Percentiles rank a stretch among this genome's conserved stretches.
These are phyloP conservation scores for Diaperis boleti DNA, from an alignment of 2,888 invertebrate genomes.

Conservation along the genomic window DNA sequence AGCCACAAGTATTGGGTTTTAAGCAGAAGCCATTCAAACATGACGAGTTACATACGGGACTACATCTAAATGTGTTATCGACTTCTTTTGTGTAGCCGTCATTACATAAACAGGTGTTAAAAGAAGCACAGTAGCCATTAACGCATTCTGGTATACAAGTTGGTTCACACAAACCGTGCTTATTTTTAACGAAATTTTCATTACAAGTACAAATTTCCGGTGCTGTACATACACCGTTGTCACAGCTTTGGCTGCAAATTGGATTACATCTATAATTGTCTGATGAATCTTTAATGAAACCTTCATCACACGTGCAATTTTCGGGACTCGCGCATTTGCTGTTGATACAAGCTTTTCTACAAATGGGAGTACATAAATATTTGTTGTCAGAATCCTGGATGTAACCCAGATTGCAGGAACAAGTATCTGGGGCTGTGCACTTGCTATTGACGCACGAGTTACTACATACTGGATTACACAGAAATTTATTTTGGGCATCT, in stretches of 20 bases:
- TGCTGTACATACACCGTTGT: constrained; percentile 67
- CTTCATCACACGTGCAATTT: constrained; percentile 62
- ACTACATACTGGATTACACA: constrained; percentile 48
- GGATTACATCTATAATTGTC: constrained; percentile 49
- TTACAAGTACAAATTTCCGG: constrained; percentile 53
- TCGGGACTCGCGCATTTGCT: constrained; percentile 56
- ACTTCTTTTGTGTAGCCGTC: constrained; percentile 56
- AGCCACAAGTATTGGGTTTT: constrained; percentile 19
- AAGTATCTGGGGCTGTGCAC: constrained; percentile 63
- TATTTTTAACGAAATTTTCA: constrained; percentile 38
- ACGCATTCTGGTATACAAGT: constrained; percentile 48
- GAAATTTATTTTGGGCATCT: constrained; percentile 45
- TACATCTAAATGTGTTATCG: constrained; percentile 48
- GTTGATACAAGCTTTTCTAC: constrained; percentile 48
- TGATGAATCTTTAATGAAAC: constrained; percentile 52
- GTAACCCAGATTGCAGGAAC: constrained; percentile 48
- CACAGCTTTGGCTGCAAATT: constrained; percentile 46
- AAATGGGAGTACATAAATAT: constrained; percentile 57
- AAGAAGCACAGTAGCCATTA: constrained; percentile 55
- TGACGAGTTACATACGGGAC: constrained; percentile 48
- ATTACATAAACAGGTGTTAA: constrained; percentile 60
- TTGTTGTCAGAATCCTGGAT: constrained; percentile 31
- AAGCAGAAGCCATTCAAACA: constrained; percentile 19
- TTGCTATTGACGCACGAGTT: constrained; percentile 62
- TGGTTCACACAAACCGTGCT: constrained; percentile 56